These are phyloP conservation scores for Clinocottus analis DNA, from an alignment of 2,113 vertebrate species.

Conservation along the genomic window DNA sequence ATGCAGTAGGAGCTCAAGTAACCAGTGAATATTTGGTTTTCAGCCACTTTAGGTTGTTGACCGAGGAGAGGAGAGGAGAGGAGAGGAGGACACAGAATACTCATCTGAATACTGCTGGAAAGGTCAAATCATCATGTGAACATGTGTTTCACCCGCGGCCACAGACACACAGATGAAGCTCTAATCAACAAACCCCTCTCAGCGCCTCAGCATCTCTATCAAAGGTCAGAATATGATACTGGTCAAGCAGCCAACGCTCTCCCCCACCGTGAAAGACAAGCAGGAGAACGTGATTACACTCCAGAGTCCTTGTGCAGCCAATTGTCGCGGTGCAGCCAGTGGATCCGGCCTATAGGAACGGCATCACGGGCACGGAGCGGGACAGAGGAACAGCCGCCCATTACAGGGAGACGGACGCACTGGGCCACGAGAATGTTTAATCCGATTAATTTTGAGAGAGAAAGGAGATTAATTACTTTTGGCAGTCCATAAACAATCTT, in stretches of 20 bases:
- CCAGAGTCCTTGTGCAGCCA: conserved; percentile 37
- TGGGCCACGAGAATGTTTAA: conserved; percentile 72
- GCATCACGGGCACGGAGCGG: conserved; percentile 39
- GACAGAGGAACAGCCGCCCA: conserved; percentile 46
- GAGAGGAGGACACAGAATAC: conserved; percentile 14
- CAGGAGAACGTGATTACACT: conserved; percentile 62
- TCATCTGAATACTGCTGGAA: conserved; percentile 55
- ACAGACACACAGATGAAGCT: conserved; percentile 61
- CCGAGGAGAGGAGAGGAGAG: conserved; percentile 26
- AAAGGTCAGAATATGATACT: conserved; percentile 53
- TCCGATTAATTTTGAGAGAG: conserved; percentile 77
- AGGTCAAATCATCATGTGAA: conserved; percentile 72
- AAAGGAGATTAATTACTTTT: conserved; percentile 81
- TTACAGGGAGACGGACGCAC: conserved; percentile 53
- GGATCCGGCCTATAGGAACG: conserved; percentile 44
- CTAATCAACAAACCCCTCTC: conserved; percentile 59
- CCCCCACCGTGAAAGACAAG: conserved; percentile 59
- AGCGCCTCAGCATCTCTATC: conserved; percentile 38
- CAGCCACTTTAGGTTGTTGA: conserved; percentile 37
- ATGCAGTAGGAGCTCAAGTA: conserved; percentile 2
- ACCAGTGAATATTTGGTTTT: conserved; percentile 30
- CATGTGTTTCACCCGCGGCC: conserved; percentile 69
- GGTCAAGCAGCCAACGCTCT: conserved; percentile 50
- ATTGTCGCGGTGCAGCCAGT: conserved; percentile 52
- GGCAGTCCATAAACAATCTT: conserved; percentile 82